Evolutionary conservation across 2,797 vertebrate species (phyloP), one percentile per base, ranked within the genome.

Genomic region (Crocidura indochinensis): DNA sequence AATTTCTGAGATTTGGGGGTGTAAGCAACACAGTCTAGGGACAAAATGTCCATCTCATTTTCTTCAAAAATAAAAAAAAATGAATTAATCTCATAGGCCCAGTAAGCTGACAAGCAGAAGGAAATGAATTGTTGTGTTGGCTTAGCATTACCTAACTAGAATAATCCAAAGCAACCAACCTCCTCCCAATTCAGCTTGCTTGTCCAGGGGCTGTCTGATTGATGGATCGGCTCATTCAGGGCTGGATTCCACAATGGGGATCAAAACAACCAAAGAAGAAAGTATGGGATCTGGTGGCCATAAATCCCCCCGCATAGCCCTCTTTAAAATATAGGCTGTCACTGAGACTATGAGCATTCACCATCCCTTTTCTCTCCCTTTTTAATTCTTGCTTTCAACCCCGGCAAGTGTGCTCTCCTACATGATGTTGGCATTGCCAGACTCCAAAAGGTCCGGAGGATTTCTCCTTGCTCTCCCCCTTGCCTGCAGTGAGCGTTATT

Each of bases 401-500:
- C 14, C 51, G 65, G n/a, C 15, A 38, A 44, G 76, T 68, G 47
- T 56, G n/a, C 44, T 46, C 8, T 67, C 29, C 69, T 92, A 92
- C 84, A 68, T 93, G 47, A 53, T 24, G 44, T 79, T 53, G 27
- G 77, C 79, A 29, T 15, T 53, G 27, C 31, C 86, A 14, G 49
- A 22, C 86, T 92, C 80, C 29, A 27, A 79, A 74, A 84, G 60
- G 56, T 86, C 91, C 94, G 10, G 15, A 82, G 88, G 77, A 65
- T 86, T 88, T 85, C 75, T 85, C 51, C n/a, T 87, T 0, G 0
- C 85, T 88, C 85, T 88, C 79, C 79, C 68, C 73, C 86, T 84
- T 75, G 53, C 73, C 87, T 60, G 69, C 84, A 83, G 29, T 86
- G 88, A 93, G 86, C 94, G 90, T 95, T 91, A 95, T 29, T 90